Evolutionary conservation across 2,888 invertebrate genomes (phyloP), one percentile per base, ranked within the genome.

Genomic region (Ptilodon capucinus): DNA sequence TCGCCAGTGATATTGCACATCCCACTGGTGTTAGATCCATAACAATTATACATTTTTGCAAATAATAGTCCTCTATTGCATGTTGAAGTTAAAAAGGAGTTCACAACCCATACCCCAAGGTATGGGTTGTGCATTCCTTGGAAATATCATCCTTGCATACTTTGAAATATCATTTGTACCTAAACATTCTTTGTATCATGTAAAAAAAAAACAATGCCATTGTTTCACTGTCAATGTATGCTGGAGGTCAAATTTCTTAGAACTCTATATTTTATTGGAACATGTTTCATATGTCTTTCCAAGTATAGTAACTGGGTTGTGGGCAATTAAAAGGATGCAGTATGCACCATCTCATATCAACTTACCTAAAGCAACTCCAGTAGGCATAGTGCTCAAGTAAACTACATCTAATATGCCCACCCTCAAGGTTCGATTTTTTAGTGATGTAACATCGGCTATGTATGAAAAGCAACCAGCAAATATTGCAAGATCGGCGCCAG

Each of bases 391-490:
- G 46, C 94, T 93, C 60, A 97, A 92, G 71, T 97, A 96, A 65
- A 95, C 94, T 0, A 95, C 93, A 72, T 98, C 97, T 45, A 97
- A 80, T 42, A 98, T 93, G 0, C 96, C 95, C 3, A 97, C 94
- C 51, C 97, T 89, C 16, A 96, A 76, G 0, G 97, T 97, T 49
- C 97, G 92, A 60, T 94, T 93, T 49, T 93, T 84, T 1, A 93
- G 63, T 0, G 94, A 92, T 0, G 96, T 94, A 16, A 97, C 92
- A 68, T 97, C 97, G 0, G 96, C 94, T 40, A 97, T 92, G 74
- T 97, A 97, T 0, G 96, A 92, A 71, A 96, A 96, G 53, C 94
- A 94, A 0, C 94, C 94, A 1, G 95, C 95, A 74, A 96, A 96
- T 60, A 96, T 95, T 0, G 95, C 95, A 32, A 96, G 92, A 73